These are phyloP conservation scores for Columba livia DNA, from an alignment of 2,113 vertebrate genomes.

Conservation along the genomic window DNA sequence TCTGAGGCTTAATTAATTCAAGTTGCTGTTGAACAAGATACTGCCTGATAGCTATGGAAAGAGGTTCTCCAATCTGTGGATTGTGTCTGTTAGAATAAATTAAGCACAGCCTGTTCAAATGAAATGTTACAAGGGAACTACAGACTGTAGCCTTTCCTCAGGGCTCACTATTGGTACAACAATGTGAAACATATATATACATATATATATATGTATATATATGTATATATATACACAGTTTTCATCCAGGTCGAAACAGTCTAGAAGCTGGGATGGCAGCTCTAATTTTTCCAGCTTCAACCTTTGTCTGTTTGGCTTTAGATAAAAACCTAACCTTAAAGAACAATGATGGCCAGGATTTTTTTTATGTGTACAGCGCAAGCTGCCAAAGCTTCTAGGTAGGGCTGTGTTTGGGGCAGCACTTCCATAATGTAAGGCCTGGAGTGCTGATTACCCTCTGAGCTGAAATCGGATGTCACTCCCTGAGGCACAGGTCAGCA, in stretches of 20 bases:
- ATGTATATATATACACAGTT: not conserved
- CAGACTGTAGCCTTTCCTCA: not conserved
- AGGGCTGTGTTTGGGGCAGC: not conserved
- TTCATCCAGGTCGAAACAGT: not conserved
- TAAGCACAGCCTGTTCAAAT: not conserved
- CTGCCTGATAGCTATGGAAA: not conserved
- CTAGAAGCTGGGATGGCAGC: not conserved
- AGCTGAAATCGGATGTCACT: constrained; percentile 31
- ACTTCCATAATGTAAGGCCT: not conserved
- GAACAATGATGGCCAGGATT: not conserved
- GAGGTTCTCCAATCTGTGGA: not conserved
- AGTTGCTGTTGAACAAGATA: not conserved
- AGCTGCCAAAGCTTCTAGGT: not conserved
- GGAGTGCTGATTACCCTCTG: not conserved
- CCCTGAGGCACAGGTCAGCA: constrained; percentile 58
- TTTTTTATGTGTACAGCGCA: not conserved
- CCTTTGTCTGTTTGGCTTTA: not conserved
- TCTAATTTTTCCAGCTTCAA: not conserved
- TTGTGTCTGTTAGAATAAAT: not conserved
- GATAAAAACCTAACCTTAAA: not conserved
- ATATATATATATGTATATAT: too few species aligned
- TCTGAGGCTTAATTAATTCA: not conserved
- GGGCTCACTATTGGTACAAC: not conserved
- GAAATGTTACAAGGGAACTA: not conserved
- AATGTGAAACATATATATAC: not conserved